These are phyloP conservation scores for Caprella mutica DNA, from an alignment of 2,888 invertebrate genomes.

Conservation along the genomic window DNA sequence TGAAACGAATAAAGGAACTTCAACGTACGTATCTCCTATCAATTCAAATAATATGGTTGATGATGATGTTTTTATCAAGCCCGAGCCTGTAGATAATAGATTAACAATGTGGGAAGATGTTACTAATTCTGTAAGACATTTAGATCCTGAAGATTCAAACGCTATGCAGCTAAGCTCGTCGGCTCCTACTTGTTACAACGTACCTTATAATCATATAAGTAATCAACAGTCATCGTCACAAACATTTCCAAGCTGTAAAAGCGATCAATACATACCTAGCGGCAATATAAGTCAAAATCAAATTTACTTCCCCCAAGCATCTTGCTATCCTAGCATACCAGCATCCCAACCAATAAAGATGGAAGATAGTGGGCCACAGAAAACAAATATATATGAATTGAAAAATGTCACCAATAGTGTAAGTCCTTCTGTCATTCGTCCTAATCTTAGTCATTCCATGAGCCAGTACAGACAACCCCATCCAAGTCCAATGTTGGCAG, in stretches of 20 bases:
- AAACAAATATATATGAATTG: too few relatives aligned
- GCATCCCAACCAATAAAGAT: too few relatives aligned
- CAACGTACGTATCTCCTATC: constrained; percentile 48
- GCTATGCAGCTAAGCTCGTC: constrained; percentile 1
- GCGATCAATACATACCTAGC: too few relatives aligned
- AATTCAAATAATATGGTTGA: constrained; percentile 48
- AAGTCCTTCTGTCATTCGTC: too few relatives aligned
- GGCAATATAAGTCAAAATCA: too few relatives aligned
- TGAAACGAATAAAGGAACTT: constrained; percentile 20
- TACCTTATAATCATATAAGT: not conserved
- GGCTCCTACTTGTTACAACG: not conserved
- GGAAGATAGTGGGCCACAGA: too few relatives aligned
- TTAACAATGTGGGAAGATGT: constrained; percentile 69
- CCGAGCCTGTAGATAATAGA: constrained; percentile 42
- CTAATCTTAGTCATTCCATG: too few relatives aligned
- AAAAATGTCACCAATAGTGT: too few relatives aligned
- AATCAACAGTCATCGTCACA: not conserved
- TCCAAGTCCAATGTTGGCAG: not conserved
- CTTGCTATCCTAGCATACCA: too few relatives aligned
- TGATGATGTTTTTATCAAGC: constrained; percentile 72
- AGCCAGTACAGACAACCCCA: not conserved
- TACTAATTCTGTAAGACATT: constrained; percentile 75
- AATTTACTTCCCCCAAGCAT: too few relatives aligned
- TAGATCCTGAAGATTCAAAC: constrained; percentile 77
- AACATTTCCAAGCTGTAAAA: too few relatives aligned